Percentiles rank a stretch among this genome's conserved stretches.
These are phyloP conservation scores for Melanostoma mellinum DNA, from an alignment of 2,888 invertebrate species.

Conservation along the genomic window DNA sequence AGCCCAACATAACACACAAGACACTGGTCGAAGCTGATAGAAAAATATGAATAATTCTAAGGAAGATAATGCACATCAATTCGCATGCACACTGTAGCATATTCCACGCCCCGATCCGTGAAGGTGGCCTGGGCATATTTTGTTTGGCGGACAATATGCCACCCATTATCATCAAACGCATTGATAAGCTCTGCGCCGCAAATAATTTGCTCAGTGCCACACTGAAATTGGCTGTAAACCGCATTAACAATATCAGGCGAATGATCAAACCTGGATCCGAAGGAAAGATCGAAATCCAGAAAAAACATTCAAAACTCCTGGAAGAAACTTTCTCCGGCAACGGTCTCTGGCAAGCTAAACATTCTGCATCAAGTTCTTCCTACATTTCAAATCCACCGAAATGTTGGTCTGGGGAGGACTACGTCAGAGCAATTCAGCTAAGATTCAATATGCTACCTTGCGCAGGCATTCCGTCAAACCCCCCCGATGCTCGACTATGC, in stretches of 20 bases:
- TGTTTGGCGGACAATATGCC: background rate
- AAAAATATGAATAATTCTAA: background rate
- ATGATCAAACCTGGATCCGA: conserved; percentile 1
- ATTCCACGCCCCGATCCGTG: background rate
- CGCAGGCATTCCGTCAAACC: conserved; percentile 9
- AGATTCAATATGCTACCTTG: background rate
- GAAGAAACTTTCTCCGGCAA: background rate
- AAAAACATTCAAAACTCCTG: background rate
- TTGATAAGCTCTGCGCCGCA: background rate
- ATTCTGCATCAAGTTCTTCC: background rate
- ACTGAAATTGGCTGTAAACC: background rate
- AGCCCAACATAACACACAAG: background rate
- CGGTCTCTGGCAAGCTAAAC: background rate
- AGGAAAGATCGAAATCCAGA: background rate
- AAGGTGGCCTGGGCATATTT: background rate
- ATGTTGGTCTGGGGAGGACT: conserved; percentile 18
- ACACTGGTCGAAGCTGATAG: background rate
- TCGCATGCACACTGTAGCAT: background rate
- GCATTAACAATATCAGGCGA: background rate
- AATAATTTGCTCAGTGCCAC: background rate
- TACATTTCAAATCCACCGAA: background rate
- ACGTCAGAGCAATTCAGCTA: background rate
- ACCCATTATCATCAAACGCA: background rate
- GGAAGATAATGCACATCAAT: background rate
- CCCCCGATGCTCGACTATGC: background rate